Evolutionary conservation across 2,797 vertebrate genomes (phyloP).

Genomic region (Malacoctenus gilli): DNA sequence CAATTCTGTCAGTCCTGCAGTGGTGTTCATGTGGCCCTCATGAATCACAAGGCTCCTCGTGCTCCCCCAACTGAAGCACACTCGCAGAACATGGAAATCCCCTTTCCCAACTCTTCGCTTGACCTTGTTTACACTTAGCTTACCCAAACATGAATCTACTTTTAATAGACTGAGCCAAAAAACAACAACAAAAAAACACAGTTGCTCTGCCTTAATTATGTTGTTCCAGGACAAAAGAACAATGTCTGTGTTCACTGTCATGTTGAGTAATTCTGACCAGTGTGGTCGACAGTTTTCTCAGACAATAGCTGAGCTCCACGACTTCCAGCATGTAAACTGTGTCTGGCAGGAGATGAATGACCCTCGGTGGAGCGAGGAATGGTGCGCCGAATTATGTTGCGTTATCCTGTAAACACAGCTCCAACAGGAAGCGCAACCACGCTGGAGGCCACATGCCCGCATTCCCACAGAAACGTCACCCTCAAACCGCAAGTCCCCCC

Average conservation of each 20-base stretch:
- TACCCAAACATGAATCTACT: conserved; percentile 28
- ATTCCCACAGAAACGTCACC: conserved; percentile 6
- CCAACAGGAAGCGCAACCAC: conserved; percentile 13
- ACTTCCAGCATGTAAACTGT: conserved; percentile 33
- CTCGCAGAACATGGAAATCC: conserved; percentile 31
- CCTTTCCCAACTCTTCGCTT: conserved; percentile 25
- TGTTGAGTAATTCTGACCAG: conserved; percentile 46
- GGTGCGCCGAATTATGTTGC: background rate
- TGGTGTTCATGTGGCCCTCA: too few relatives aligned
- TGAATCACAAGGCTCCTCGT: background rate
- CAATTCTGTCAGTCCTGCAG: too few relatives aligned
- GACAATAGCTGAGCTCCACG: conserved; percentile 39
- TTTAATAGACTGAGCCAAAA: conserved; percentile 29
- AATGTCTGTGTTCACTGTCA: conserved; percentile 42
- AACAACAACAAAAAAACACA: conserved; percentile 23
- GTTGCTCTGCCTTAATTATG: conserved; percentile 41
- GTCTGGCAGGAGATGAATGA: conserved; percentile 31
- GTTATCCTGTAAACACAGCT: conserved; percentile 19
- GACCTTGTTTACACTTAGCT: conserved; percentile 33
- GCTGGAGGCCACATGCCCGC: conserved; percentile 6
- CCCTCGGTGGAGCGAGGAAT: conserved; percentile 10
- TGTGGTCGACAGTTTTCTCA: conserved; percentile 36
- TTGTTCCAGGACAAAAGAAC: conserved; percentile 50
- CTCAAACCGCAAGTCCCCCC: conserved; percentile 6
- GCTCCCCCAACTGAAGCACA: background rate